Evolutionary conservation across 2,888 invertebrate species (phyloP), one percentile per base, ranked within the genome.

Genomic region (Standfussiana lucernea): DNA sequence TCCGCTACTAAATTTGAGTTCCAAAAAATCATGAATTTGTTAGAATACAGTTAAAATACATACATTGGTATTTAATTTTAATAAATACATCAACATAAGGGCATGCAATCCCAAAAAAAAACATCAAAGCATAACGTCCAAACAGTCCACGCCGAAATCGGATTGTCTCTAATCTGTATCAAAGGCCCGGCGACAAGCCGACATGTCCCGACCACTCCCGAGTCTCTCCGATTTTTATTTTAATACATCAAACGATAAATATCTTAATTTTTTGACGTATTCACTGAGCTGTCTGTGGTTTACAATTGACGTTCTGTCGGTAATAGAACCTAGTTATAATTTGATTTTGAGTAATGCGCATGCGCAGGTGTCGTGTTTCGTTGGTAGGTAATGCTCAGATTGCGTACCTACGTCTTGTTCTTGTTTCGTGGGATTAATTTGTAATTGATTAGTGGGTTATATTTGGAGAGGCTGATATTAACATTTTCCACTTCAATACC

Each of bases 251-350:
- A 79, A 85, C 87, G 84, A 90, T 89, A 89, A 83, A 89, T 83
- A 86, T 91, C 89, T 89, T 86, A 88, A 84, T 89, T 91, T 89
- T 89, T 86, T 90, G 90, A 90, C 90, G 83, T 75, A 88, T 85
- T 85, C 88, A 89, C 70, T 88, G 88, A 69, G 75, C 81, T 78
- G 88, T 82, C 74, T 83, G 88, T 85, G 88, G 86, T 86, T 86
- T 83, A 85, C 85, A 82, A 86, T 85, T 86, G 86, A 89, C 88
- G 40, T 83, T 84, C 77, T 88, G 86, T 87, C 75, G 64, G 81
- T 88, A 82, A 89, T 81, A 80, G 80, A 77, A 89, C 77, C 85
- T 84, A 85, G 78, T 79, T 88, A 77, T 76, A 84, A 83, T 84
- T 83, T 83, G 77, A 88, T 79, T 87, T 87, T 79, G 86, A 80